Percentiles rank a stretch among this genome's conserved stretches.
Conservation (phyloP, 2,113 vertebrate species). For the Anarhynchus alexandrinus region DNA sequence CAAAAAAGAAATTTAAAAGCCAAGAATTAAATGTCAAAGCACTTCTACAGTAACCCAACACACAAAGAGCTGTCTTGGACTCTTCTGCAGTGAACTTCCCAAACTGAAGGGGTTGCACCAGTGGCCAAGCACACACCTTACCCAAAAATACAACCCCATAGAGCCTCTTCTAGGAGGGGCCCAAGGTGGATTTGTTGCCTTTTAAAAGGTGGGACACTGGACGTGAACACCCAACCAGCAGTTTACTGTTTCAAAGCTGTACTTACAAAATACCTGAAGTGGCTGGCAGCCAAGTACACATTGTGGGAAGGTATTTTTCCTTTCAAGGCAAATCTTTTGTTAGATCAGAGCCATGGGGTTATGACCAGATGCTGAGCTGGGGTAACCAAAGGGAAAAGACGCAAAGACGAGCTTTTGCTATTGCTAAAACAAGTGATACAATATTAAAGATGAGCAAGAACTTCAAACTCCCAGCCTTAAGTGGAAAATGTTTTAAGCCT, state of each 20-base stretch:
- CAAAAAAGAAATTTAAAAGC: not conserved
- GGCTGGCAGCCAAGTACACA: not conserved
- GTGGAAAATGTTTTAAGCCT: not conserved
- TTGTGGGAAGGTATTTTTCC: not conserved
- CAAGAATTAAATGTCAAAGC: not conserved
- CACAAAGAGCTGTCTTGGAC: rapidly evolving
- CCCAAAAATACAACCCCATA: not conserved
- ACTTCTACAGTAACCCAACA: not conserved
- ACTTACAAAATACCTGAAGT: not conserved
- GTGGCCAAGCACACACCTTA: not conserved
- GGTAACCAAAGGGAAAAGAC: not conserved
- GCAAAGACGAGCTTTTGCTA: not conserved
- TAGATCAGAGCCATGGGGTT: not conserved
- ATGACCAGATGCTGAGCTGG: not conserved
- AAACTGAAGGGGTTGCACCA: not conserved
- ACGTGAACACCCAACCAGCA: not conserved
- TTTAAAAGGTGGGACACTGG: not conserved
- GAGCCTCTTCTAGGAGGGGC: not conserved
- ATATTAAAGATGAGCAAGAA: not conserved
- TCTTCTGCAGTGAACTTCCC: not conserved
- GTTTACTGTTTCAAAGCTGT: not conserved
- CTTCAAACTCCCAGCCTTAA: not conserved
- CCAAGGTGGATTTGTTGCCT: not conserved
- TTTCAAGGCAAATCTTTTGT: not conserved
- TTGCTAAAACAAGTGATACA: not conserved